Percentiles rank a stretch among this genome's conserved stretches.
Evolutionary conservation across 2,113 vertebrate genomes (phyloP).

Genomic region (Hipposideros armiger): DNA sequence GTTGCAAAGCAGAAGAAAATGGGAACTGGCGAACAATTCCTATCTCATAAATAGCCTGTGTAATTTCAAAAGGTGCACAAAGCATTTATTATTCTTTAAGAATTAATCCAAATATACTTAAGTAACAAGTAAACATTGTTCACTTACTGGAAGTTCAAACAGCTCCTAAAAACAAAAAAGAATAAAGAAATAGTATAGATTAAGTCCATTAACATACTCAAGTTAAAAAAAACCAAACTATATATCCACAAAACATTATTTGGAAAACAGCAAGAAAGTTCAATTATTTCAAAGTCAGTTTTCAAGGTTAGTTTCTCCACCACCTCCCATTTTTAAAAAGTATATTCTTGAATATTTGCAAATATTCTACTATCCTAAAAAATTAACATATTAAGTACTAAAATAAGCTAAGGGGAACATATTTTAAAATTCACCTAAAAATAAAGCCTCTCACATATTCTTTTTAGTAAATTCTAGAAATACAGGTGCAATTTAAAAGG

Average conservation of each 20-base stretch:
- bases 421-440: conserved; percentile 29
- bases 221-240: neutral
- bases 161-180: conserved; percentile 91
- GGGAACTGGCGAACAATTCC: conserved; percentile 98
- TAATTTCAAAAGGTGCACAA: conserved; percentile 64
- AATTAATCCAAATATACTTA: conserved; percentile 40
- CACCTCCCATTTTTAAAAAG: neutral
- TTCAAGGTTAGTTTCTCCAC: neutral
- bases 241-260: conserved; percentile 6
- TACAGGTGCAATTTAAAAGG: neutral
- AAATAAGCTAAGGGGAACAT: conserved; percentile 32
- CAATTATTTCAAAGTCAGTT: conserved; percentile 42
- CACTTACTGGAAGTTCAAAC: conserved; percentile 95
- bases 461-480: conserved; percentile 56
- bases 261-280: neutral
- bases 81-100: neutral
- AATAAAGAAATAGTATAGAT: conserved; percentile 25
- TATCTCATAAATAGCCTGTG: conserved; percentile 94
- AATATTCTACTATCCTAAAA: neutral
- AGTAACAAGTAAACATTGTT: conserved; percentile 41
- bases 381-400: conserved; percentile 30
- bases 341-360: conserved; percentile 17
- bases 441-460: neutral
- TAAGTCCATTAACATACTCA: neutral
- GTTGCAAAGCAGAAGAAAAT: conserved; percentile 96